Evolutionary conservation across 2,113 vertebrate species (phyloP), one percentile per base, ranked within the genome.

Genomic region (Tichodroma muraria): DNA sequence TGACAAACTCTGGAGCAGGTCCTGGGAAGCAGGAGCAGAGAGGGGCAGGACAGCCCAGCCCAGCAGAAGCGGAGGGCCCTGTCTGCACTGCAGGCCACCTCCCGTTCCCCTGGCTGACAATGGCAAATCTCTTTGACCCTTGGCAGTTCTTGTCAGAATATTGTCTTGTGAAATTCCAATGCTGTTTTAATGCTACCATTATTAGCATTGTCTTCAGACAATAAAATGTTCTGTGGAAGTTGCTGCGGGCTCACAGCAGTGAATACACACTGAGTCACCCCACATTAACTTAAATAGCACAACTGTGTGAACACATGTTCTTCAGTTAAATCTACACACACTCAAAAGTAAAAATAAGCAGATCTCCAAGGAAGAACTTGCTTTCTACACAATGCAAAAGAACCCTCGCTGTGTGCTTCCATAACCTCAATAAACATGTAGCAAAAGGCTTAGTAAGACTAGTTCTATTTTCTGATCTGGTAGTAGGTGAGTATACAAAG

Each of bases 171-270:
- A 94, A 91, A 94, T 33, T 69, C 79, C 23, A 56, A 30, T 0
- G 6, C 17, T 4, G 21, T n/a, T 82, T 95, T 66, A 89, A 88
- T 11, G 64, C 85, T 64, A 59, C 44, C 82, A 50, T 80, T 83
- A 88, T 60, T 59, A 71, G 76, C 91, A 80, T 88, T 88, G 93
- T 91, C 93, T 91, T 88, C 80, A 85, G 85, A 91, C 88, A 94
- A 86, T 53, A 63, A 78, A 93, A 75, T 7, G 72, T 78, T 83
- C 85, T 31, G 69, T 70, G 4, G 4, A 15, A 52, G 75, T 31
- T 0, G 2, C 49, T 80, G 84, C 20, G 66, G 66, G 85, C 76
- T 76, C 9, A 3, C 9, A 93, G 95, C 64, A 80, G 44, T 66
- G 87, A 86, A 86, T 38, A 84, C 50, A 71, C 76, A 90, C 56